Evolutionary conservation across 2,113 vertebrate species (phyloP), one percentile per base, ranked within the genome.

Genomic region (Pungitius pungitius): DNA sequence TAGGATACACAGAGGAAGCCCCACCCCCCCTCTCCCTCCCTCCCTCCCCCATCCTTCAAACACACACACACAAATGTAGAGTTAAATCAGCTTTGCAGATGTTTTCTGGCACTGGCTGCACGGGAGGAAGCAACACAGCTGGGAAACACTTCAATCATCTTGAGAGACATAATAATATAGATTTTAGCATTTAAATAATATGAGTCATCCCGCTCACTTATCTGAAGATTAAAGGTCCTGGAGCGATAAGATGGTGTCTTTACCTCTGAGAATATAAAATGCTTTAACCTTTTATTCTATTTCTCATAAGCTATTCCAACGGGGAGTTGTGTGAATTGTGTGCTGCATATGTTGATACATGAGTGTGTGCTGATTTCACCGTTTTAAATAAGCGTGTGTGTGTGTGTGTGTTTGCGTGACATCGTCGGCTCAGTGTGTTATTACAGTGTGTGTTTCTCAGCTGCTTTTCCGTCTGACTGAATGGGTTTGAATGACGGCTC

Each of bases 401-500:
- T 26, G 42, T 65, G 30, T 69, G 66, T 61, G 56, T 58, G 56
- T 58, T 17, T 57, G 27, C 18, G 8, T 8, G 37, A 37, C 14
- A 6, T 0, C 51, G 18, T 33, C 20, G 35, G 65, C 40, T 47
- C 27, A 22, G 39, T 47, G 49, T 55, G 13, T 61, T 12, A 8
- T 11, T 10, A 43, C 62, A 24, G 26, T 61, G 65, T 59, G 57
- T 58, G 49, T 66, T 64, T 68, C 45, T 47, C 51, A 35, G 71
- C 63, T 37, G 56, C 60, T 39, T 42, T 18, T 69, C 18, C 68
- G 52, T 54, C 47, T 78, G 66, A 73, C 51, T 78, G 66, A 71
- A 58, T 10, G 4, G 18, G 64, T 65, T 37, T 68, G 65, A 69
- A 39, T 69, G 62, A 82, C n/a, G 40, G 20, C 39, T 85, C 30